Conservation (phyloP, 2,888 invertebrate genomes). For the Plagodis pulveraria region DNA sequence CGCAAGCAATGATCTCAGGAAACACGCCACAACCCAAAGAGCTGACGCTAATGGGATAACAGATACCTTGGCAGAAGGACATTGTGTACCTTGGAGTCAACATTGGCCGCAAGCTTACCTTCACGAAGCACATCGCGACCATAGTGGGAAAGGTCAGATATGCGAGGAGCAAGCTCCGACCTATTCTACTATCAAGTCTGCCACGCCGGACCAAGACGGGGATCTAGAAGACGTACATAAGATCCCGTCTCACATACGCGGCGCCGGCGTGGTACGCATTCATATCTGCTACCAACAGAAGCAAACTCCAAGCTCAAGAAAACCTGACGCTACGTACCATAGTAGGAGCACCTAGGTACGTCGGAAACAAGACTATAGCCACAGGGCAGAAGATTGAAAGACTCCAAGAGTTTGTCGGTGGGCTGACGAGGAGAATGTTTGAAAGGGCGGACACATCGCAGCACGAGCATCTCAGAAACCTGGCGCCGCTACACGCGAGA, state of each 20-base stretch:
- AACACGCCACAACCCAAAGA: too few species aligned
- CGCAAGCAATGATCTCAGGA: too few species aligned
- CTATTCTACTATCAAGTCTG: constrained; percentile 1
- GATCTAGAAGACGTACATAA: constrained; percentile 8
- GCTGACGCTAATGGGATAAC: too few species aligned
- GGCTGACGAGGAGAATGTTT: too few species aligned
- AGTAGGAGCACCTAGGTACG: neutral
- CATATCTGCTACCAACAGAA: neutral
- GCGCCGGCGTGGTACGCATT: constrained; percentile 8
- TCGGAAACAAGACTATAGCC: too few species aligned
- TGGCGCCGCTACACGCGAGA: too few species aligned
- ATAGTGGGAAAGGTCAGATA: constrained; percentile 5
- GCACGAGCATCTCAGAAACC: too few species aligned
- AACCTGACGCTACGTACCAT: neutral
- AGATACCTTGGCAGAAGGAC: too few species aligned
- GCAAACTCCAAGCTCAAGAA: neutral
- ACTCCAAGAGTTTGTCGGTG: too few species aligned
- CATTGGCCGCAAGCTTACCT: neutral
- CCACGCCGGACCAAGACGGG: neutral
- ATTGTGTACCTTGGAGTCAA: neutral
- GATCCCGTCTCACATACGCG: constrained; percentile 9
- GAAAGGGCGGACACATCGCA: too few species aligned
- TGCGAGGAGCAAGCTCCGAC: neutral
- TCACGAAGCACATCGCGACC: neutral
- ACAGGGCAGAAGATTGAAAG: too few species aligned